Conservation (phyloP, 1,140 invertebrate species). For the Aphaenogaster rudis region DNA sequence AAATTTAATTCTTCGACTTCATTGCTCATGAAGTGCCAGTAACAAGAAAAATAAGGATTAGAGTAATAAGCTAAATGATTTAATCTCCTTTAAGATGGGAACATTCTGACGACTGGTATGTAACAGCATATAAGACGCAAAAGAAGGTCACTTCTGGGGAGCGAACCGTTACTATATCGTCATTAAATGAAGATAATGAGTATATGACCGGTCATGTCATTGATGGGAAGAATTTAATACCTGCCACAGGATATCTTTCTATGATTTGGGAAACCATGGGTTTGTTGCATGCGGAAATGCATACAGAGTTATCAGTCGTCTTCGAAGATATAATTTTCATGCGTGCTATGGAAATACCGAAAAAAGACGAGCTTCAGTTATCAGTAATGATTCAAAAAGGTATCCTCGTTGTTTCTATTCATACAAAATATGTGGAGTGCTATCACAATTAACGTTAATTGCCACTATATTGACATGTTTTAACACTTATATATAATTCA, state of each 20-base stretch:
- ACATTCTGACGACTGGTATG: conserved; percentile 93
- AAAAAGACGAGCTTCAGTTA: conserved; percentile 91
- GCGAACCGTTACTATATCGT: conserved; percentile 88
- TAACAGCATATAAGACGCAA: conserved; percentile 88
- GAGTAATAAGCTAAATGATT: not conserved
- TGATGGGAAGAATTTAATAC: conserved; percentile 95
- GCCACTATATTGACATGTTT: not conserved
- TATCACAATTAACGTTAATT: not conserved
- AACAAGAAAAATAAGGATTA: conserved; percentile 77
- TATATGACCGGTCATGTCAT: conserved; percentile 95
- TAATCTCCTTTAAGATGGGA: conserved; percentile 93
- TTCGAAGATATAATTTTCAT: conserved; percentile 96
- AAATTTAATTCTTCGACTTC: not conserved
- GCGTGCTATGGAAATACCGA: conserved; percentile 93
- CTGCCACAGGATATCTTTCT: conserved; percentile 95
- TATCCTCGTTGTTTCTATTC: not conserved
- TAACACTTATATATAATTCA: not conserved
- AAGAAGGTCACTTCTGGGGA: conserved; percentile 90
- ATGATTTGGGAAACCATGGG: conserved; percentile 96
- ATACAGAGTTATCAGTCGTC: conserved; percentile 92
- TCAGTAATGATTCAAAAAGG: conserved; percentile 94
- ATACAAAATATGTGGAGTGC: not conserved
- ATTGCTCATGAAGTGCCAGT: not conserved
- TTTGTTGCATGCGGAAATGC: conserved; percentile 91
- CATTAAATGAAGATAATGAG: conserved; percentile 90